Evolutionary conservation across 2,797 vertebrate species (phyloP).

Genomic region (Oreochromis mossambicus): DNA sequence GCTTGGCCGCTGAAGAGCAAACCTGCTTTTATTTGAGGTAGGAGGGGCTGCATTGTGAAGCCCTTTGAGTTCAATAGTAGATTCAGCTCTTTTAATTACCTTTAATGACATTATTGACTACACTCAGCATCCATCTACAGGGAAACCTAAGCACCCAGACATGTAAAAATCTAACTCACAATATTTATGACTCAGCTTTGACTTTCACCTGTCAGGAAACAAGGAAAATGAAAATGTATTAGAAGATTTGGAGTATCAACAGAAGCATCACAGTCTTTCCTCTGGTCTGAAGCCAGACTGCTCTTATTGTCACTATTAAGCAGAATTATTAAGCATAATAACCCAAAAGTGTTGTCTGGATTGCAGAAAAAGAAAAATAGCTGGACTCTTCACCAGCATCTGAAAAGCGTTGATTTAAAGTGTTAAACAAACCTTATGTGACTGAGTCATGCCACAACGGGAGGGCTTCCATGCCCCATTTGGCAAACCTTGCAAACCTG

Average conservation of each 20-base stretch:
- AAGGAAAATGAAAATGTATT: background rate
- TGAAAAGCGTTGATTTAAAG: background rate
- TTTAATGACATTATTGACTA: background rate
- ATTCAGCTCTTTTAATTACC: slow-evolving; percentile 23
- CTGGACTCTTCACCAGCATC: background rate
- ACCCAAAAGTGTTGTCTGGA: background rate
- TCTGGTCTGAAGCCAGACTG: background rate
- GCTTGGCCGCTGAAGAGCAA: background rate
- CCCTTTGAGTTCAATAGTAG: background rate
- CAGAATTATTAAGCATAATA: background rate
- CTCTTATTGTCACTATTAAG: background rate
- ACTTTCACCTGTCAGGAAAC: background rate
- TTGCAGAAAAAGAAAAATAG: background rate
- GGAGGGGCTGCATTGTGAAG: background rate
- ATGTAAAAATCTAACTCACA: background rate
- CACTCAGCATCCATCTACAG: background rate
- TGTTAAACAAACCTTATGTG: background rate
- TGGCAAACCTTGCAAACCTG: background rate
- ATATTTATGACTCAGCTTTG: background rate
- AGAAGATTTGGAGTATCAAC: background rate
- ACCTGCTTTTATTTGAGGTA: slow-evolving; percentile 7
- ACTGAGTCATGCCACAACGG: background rate
- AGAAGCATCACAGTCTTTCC: background rate
- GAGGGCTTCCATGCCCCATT: background rate
- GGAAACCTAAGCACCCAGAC: background rate